Base-by-base conservation (phyloP, 2,113 vertebrate genomes). In the Podiceps cristatus region DNA sequence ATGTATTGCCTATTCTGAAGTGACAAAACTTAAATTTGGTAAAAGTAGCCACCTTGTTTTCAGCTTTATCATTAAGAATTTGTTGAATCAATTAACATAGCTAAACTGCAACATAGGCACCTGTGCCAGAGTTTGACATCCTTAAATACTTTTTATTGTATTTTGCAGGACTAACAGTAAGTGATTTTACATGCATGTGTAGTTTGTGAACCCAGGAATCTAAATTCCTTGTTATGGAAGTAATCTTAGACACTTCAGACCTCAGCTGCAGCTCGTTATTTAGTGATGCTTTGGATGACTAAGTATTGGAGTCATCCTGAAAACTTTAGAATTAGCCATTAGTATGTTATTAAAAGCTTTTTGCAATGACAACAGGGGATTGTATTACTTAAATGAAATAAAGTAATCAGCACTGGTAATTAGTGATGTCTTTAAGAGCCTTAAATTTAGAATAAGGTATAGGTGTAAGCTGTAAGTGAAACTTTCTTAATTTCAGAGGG, bases 51-150 rank as follows among this genome's bases (percentile, higher is more conserved):
- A 17, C 19, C 19, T 59, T 71, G 52, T 37, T 77, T 86, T 62
- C 29, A n/a, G 33, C 14, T 58, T 62, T 4, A 27, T 35, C 13
- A 8, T 67, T 37, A 44, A 53, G 86, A 76, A 37, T 18, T 50
- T 42, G 64, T 33, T 35, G 18, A 50, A 45, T 50, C 28, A 80
- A 18, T 69, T 80, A 35, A 31, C 5, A 2, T 12, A 49, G 14
- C 11, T 8, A 16, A 80, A 60, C 6, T 50, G 25, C 25, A 66
- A 24, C 10, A 17, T 12, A 17, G 0, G 2, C n/a, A 63, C 18
- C 47, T 37, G 28, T 90, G n/a, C 18, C 66, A 27, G n/a, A 74
- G 58, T 56, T 55, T 27, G 45, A 82, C 94, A 45, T 67, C 15
- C 5, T 81, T 77, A 52, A 52, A 8, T 60, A 62, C 15, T 5